A percentile compares a stretch with the other conserved stretches of the same genome.
Conservation (phyloP, 2,113 vertebrate genomes). For the Tachysurus vachellii region DNA sequence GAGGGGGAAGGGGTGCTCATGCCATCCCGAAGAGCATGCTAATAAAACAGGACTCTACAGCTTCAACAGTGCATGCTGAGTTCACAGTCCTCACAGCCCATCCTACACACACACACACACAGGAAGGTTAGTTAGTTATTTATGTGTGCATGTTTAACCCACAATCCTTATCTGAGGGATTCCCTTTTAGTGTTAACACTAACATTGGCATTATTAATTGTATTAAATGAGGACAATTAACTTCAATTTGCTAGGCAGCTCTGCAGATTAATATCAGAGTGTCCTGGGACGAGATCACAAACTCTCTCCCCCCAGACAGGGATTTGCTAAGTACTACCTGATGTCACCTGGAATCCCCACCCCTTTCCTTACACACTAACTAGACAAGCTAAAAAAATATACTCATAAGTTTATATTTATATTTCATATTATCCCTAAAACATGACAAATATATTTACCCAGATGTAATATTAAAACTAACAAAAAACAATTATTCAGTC, state of each 20-base stretch:
- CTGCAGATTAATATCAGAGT: background rate
- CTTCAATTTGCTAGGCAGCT: background rate
- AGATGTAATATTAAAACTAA: background rate
- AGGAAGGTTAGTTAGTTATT: background rate
- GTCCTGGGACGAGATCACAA: background rate
- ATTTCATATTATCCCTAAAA: background rate
- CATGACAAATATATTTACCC: background rate
- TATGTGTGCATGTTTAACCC: background rate
- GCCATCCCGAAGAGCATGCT: conserved; percentile 37
- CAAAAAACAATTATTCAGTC: background rate
- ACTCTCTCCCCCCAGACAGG: too few relatives aligned
- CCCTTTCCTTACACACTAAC: background rate
- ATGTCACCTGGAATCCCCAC: background rate
- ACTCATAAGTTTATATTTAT: background rate
- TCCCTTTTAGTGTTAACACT: background rate
- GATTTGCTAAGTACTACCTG: background rate
- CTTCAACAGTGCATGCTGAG: conserved; percentile 43
- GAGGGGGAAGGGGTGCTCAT: conserved; percentile 44
- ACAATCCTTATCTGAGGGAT: background rate
- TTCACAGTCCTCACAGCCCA: conserved; percentile 40
- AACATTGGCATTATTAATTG: background rate
- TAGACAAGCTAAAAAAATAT: background rate
- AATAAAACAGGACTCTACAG: conserved; percentile 39
- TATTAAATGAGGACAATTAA: background rate
- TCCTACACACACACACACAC: conserved; percentile 27